Percentiles rank a stretch among this genome's conserved stretches.
Conservation (phyloP, 2,797 vertebrate genomes). For the Amblyopsis hoosieri region DNA sequence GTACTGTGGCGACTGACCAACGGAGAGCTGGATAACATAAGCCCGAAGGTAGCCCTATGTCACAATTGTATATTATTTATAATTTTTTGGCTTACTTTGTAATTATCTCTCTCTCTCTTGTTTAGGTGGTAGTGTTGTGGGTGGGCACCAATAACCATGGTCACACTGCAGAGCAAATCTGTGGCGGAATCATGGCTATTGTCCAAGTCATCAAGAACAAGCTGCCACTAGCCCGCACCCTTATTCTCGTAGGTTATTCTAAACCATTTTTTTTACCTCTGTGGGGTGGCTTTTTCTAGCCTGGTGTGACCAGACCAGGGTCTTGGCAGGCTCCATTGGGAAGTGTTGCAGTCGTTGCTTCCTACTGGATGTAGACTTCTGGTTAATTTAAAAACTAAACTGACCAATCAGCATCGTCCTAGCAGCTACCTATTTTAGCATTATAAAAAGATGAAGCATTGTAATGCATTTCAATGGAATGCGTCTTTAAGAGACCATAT, state of each 20-base stretch:
- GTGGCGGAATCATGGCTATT: conserved; percentile 85
- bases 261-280: conserved; percentile 12
- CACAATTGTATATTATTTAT: conserved; percentile 27
- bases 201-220: conserved; percentile 83
- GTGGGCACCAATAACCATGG: conserved; percentile 91
- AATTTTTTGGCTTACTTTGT: neutral
- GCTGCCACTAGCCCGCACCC: conserved; percentile 82
- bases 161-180: conserved; percentile 86
- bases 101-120: conserved; percentile 28
- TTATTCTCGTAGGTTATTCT: conserved; percentile 83
- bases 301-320: too few species aligned
- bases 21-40: conserved; percentile 89
- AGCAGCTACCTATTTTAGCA: too few species aligned
- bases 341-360: too few species aligned
- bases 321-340: too few species aligned
- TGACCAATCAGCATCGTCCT: too few species aligned
- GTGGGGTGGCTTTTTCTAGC: neutral
- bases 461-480: too few species aligned
- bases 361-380: neutral
- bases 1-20: conserved; percentile 90
- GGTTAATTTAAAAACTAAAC: too few species aligned
- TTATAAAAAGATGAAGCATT: too few species aligned
- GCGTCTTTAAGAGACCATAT: too few species aligned
- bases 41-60: conserved; percentile 82
- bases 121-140: conserved; percentile 90